Evolutionary conservation across 2,797 vertebrate species (phyloP).

Genomic region (Tenualosa thibaudeaui): DNA sequence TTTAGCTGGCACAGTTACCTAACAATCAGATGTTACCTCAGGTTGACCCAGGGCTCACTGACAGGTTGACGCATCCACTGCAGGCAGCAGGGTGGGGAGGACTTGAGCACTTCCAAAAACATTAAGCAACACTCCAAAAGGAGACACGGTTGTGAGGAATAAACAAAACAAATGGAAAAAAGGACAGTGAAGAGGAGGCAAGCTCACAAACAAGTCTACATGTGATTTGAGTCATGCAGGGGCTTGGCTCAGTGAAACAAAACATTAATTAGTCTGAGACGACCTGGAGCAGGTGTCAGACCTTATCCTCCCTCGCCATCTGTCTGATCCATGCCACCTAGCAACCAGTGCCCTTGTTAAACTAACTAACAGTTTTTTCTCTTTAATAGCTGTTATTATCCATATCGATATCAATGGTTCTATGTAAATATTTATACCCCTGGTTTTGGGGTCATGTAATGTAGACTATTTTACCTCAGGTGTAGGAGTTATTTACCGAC

Average conservation of each 20-base stretch:
- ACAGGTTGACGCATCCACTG: background rate
- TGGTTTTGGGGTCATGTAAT: background rate
- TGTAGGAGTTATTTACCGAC: background rate
- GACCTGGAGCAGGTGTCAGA: conserved; percentile 44
- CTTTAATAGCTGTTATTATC: background rate
- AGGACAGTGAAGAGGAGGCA: background rate
- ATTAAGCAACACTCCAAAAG: background rate
- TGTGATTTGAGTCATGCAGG: background rate
- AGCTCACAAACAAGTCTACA: background rate
- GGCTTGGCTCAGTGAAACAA: conserved; percentile 22
- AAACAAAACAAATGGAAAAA: background rate
- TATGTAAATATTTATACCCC: background rate
- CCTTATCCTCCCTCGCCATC: conserved; percentile 30
- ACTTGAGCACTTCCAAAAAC: background rate
- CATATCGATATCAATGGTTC: background rate
- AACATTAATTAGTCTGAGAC: conserved; percentile 30
- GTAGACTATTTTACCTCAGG: background rate
- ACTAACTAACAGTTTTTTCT: background rate
- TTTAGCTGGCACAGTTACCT: background rate
- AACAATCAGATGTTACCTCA: background rate
- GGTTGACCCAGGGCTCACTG: background rate
- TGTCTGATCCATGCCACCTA: background rate
- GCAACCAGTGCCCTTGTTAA: background rate
- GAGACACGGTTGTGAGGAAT: background rate
- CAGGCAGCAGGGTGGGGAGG: background rate